Percentiles rank a stretch among this genome's conserved stretches.
phyloP scores from a whole-genome alignment of 2,888 invertebrate species.

The Octodonta nipae region DNA sequence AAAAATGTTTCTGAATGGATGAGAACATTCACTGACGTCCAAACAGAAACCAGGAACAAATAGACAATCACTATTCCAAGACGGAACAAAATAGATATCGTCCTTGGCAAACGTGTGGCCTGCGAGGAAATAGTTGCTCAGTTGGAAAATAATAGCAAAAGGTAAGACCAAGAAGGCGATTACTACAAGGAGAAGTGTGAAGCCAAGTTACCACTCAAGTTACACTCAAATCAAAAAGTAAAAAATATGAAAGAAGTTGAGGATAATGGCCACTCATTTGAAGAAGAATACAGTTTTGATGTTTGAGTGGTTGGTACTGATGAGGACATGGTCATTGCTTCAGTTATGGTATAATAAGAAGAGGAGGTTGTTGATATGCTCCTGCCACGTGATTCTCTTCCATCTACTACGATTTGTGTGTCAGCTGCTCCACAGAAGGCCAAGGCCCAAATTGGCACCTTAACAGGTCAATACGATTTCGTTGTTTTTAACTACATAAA shows the following conservation, averaged over 20 bases:
- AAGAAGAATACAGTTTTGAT: neutral
- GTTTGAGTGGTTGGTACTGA: neutral
- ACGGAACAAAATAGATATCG: slow-evolving; percentile 2
- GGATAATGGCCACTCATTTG: neutral
- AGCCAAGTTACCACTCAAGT: neutral
- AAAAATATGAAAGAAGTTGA: slow-evolving; percentile 2
- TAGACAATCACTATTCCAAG: slow-evolving; percentile 4
- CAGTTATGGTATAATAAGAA: neutral
- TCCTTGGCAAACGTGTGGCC: slow-evolving; percentile 3
- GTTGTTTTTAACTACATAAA: too few species aligned
- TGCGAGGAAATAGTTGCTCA: slow-evolving; percentile 2
- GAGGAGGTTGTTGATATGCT: slow-evolving; percentile 1
- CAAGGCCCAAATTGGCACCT: too few species aligned
- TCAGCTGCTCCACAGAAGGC: too few species aligned
- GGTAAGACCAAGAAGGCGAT: slow-evolving; percentile 2
- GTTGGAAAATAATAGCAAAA: slow-evolving; percentile 2
- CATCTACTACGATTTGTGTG: too few species aligned
- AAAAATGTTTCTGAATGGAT: slow-evolving; percentile 5
- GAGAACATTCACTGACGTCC: slow-evolving; percentile 2
- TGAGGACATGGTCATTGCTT: too few species aligned
- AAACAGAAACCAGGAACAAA: slow-evolving; percentile 3
- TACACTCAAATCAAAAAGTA: slow-evolving; percentile 3
- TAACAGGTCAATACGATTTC: too few species aligned
- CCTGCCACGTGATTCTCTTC: slow-evolving; percentile 1
- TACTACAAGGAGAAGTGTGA: slow-evolving; percentile 1